These are phyloP conservation scores for Entomobrya multifasciata DNA, from an alignment of 2,888 invertebrate genomes.

Conservation along the genomic window DNA sequence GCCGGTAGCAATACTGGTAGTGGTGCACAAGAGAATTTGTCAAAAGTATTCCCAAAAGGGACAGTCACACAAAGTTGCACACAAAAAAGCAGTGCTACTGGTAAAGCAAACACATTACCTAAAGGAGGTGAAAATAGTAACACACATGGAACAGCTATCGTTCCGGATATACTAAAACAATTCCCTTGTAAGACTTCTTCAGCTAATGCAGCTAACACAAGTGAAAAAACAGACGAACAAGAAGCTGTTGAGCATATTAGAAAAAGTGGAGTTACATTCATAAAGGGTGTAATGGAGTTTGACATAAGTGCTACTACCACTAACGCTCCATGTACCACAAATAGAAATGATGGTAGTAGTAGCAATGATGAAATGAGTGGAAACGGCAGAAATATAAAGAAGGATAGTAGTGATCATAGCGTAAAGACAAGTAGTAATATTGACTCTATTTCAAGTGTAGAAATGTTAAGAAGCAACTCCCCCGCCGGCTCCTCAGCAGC, in stretches of 20 bases:
- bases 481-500: constrained; percentile 61
- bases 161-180: constrained; percentile 68
- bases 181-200: constrained; percentile 30
- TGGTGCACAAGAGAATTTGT: constrained; percentile 68
- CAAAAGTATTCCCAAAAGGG: constrained; percentile 68
- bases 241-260: constrained; percentile 15
- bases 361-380: neutral
- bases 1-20: neutral
- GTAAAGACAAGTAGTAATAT: constrained; percentile 24
- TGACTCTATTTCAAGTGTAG: constrained; percentile 66
- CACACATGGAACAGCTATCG: constrained; percentile 49
- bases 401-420: neutral
- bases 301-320: constrained; percentile 33
- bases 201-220: neutral
- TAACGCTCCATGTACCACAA: constrained; percentile 35
- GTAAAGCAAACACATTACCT: neutral
- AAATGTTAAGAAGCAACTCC: constrained; percentile 71
- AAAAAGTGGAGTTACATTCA: neutral
- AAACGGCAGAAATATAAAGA: constrained; percentile 24
- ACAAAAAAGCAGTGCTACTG: constrained; percentile 36
- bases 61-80: constrained; percentile 52
- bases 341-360: constrained; percentile 6
- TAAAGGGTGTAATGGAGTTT: constrained; percentile 61
- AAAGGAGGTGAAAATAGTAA: constrained; percentile 65
- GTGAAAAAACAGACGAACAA: neutral